These are phyloP conservation scores for Pagetopsis macropterus DNA, from an alignment of 2,797 vertebrate genomes.

Conservation along the genomic window DNA sequence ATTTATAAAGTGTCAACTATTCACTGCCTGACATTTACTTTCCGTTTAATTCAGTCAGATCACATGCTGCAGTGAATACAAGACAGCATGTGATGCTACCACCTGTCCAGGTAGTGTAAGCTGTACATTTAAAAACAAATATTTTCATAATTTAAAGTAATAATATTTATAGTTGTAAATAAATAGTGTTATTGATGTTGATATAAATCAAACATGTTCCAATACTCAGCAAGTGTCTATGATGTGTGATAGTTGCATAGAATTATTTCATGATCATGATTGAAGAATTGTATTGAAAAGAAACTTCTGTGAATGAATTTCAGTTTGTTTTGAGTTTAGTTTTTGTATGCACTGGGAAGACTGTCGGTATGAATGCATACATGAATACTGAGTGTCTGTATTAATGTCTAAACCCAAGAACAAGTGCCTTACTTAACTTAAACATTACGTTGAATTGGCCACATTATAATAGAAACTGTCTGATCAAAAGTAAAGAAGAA, in stretches of 20 bases:
- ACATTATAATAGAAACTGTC: neutral
- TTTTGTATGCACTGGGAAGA: neutral
- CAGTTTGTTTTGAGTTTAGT: neutral
- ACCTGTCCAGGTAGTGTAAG: slow-evolving; percentile 44
- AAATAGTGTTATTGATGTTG: too few species aligned
- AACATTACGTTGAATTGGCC: neutral
- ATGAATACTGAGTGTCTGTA: neutral
- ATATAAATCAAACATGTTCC: too few species aligned
- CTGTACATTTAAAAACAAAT: slow-evolving; percentile 20
- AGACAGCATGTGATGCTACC: slow-evolving; percentile 25
- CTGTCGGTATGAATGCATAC: neutral
- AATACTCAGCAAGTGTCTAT: too few species aligned
- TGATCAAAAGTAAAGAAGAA: neutral
- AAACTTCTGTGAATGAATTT: neutral
- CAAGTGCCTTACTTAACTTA: neutral
- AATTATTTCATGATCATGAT: slow-evolving; percentile 2
- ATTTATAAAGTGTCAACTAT: slow-evolving; percentile 74
- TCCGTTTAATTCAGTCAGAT: slow-evolving; percentile 74
- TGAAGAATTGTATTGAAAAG: neutral
- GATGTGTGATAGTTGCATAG: neutral
- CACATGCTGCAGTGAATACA: slow-evolving; percentile 59
- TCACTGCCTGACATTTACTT: slow-evolving; percentile 68
- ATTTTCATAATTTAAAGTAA: neutral
- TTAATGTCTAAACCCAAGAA: neutral
- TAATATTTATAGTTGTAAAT: too few species aligned